Conservation (phyloP, 2,888 invertebrate genomes). For the Serrognathus titanus region DNA sequence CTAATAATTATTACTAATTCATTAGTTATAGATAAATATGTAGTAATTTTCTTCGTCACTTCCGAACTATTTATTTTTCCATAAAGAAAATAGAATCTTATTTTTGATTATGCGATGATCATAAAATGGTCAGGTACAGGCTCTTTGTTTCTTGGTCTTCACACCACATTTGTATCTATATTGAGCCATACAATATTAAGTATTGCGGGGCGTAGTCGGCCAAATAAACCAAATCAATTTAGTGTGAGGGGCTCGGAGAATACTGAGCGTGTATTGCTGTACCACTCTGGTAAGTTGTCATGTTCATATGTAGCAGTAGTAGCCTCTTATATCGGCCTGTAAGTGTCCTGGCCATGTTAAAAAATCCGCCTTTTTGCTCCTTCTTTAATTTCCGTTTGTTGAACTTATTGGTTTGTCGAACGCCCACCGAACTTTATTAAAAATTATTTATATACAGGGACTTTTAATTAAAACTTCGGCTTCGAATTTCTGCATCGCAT, state of each 20-base stretch:
- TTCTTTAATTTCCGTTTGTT: constrained; percentile 14
- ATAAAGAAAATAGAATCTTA: too few species aligned
- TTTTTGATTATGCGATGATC: too few species aligned
- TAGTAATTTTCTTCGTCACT: too few species aligned
- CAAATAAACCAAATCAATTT: constrained; percentile 8
- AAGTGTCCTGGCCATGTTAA: constrained; percentile 27
- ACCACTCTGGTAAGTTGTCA: constrained; percentile 33
- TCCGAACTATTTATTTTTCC: neutral
- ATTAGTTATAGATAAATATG: too few species aligned
- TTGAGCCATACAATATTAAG: constrained; percentile 30
- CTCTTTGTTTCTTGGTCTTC: constrained; percentile 8
- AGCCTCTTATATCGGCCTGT: constrained; percentile 26
- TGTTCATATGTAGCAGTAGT: constrained; percentile 30
- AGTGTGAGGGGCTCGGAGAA: constrained; percentile 13
- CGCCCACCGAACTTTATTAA: constrained; percentile 7
- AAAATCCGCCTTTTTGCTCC: constrained; percentile 22
- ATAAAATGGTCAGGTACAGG: too few species aligned
- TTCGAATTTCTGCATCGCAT: too few species aligned
- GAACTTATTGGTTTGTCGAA: constrained; percentile 15
- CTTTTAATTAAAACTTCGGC: too few species aligned
- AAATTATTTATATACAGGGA: too few species aligned
- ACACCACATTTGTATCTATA: constrained; percentile 29
- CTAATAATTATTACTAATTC: too few species aligned
- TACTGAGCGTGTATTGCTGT: constrained; percentile 25
- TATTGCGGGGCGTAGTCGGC: constrained; percentile 24